These are phyloP conservation scores for Anas bernieri DNA, from an alignment of 2,797 vertebrate genomes.

Conservation along the genomic window DNA sequence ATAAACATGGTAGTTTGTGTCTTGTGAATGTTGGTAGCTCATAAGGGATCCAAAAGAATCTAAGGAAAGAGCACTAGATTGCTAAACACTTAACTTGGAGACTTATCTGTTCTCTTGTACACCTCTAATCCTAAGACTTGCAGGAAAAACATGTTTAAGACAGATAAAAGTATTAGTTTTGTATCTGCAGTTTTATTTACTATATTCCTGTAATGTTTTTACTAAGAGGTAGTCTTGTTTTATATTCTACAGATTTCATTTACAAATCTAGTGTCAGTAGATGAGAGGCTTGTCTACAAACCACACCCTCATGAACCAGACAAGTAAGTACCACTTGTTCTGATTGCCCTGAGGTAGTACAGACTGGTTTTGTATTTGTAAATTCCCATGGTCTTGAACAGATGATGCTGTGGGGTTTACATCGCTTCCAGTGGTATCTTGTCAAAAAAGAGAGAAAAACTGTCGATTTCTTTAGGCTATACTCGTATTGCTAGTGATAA, in stretches of 20 bases:
- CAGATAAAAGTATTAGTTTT: not conserved
- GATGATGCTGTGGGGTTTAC: not conserved
- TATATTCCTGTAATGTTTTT: not conserved
- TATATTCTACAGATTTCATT: slow-evolving; percentile 88
- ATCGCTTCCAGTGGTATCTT: not conserved
- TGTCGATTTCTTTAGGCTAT: not conserved
- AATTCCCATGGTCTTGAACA: not conserved
- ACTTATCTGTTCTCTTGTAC: not conserved
- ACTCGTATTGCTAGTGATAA: not conserved
- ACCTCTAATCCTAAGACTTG: not conserved
- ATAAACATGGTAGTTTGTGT: too few species aligned
- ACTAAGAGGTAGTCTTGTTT: not conserved
- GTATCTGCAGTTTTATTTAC: not conserved
- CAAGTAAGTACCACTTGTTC: slow-evolving; percentile 82
- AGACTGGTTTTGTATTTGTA: not conserved
- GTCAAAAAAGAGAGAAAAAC: not conserved
- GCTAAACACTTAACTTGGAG: too few species aligned
- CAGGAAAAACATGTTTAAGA: not conserved
- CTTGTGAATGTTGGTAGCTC: too few species aligned
- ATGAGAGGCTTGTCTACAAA: slow-evolving; percentile 92
- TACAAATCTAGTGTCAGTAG: slow-evolving; percentile 96
- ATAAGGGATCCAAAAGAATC: too few species aligned
- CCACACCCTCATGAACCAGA: slow-evolving; percentile 93
- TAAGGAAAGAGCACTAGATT: too few species aligned
- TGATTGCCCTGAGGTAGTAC: not conserved